Percentiles rank a stretch among this genome's conserved stretches.
Evolutionary conservation across 2,113 vertebrate genomes (phyloP).

Genomic region (Xenus cinereus): DNA sequence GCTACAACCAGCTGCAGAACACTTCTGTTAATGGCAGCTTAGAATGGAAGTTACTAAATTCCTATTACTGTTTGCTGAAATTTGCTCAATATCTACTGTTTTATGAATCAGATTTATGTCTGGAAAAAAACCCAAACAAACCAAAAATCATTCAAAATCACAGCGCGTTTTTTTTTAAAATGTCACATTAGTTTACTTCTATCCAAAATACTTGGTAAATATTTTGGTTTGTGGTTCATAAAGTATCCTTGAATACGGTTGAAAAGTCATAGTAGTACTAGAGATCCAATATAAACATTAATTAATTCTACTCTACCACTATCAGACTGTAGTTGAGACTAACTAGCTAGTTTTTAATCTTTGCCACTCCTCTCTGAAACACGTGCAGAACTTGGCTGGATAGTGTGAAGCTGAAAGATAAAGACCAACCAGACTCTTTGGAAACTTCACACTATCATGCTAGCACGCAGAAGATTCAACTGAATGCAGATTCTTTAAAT

Average conservation of each 20-base stretch:
- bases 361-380: slow-evolving; percentile 20
- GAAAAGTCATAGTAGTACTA: neutral
- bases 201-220: neutral
- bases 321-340: neutral
- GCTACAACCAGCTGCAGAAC: neutral
- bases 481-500: neutral
- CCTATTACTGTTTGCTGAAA: neutral
- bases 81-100: neutral
- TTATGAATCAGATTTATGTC: neutral
- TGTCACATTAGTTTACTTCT: neutral
- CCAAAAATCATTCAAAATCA: neutral
- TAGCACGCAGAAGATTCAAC: neutral
- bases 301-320: neutral
- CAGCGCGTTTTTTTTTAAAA: neutral
- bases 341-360: neutral
- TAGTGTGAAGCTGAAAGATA: slow-evolving; percentile 69
- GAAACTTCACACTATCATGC: slow-evolving; percentile 54
- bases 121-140: neutral
- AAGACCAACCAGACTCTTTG: slow-evolving; percentile 53
- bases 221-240: neutral
- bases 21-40: neutral
- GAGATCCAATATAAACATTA: neutral
- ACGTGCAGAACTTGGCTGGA: slow-evolving; percentile 68
- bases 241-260: neutral
- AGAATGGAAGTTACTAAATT: neutral